Base-by-base conservation (phyloP, 2,888 invertebrate species). In the Steromphala cineraria region DNA sequence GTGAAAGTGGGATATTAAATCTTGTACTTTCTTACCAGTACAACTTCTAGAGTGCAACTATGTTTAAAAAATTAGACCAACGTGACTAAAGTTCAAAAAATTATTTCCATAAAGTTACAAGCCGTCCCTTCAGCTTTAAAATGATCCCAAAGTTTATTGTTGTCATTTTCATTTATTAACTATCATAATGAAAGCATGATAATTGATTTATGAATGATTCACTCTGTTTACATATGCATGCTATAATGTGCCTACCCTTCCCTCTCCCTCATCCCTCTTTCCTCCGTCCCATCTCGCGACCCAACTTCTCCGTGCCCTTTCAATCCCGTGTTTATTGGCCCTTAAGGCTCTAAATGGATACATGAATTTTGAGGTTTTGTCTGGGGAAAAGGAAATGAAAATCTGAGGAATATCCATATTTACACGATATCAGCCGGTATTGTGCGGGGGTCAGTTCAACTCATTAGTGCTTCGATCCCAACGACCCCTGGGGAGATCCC, bases 331-430 rank as follows among this genome's bases (percentile, higher is more conserved):
- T 71, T 71, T 71, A 40, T 71, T 71, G 71, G 19, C 71, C 71
- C 71, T 71, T 71, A 13, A 36, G 71, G 71, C 71, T 19, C 71
- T 71, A 71, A 71, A 71, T 71, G 71, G 71, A 71, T 71, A 71
- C 71, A 71, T 71, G 71, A 71, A 71, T 71, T 71, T 71, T 71
- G 36, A 36, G 36, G 71, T 71, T 62, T 71, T 71, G 71, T 71
- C 71, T 71, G 36, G 62, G 46, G 36, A 36, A 71, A 19, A 40
- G 71, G 71, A 71, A 71, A 71, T 28, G 71, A 71, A 71, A 71
- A 71, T 71, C 71, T 17, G 28, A 71, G 71, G 71, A 71, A 71
- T 71, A 15, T 71, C 71, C 71, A 36, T 71, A 71, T 71, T 71
- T 71, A 71, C 71, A 31, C 71, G 71, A 71, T 71, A 71, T 71